Evolutionary conservation across 2,888 invertebrate genomes (phyloP).

Genomic region (Hypolimnas misippus): DNA sequence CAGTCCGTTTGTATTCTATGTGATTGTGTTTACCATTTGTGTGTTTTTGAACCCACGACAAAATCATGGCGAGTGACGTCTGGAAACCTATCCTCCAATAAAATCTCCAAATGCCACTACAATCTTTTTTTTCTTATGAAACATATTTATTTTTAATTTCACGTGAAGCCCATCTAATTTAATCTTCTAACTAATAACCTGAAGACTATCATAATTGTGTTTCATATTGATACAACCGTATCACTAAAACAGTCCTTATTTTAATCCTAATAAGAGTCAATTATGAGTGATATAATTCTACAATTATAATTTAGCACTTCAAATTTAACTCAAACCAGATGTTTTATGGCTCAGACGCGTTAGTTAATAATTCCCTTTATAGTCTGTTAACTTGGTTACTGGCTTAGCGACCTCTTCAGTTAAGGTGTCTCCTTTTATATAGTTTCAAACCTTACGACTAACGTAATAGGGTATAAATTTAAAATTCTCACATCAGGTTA

Average conservation of each 20-base stretch:
- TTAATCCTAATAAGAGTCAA: background rate
- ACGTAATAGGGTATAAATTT: slow-evolving; percentile 24
- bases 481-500: slow-evolving; percentile 1
- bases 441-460: slow-evolving; percentile 29
- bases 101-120: no score
- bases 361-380: slow-evolving; percentile 63
- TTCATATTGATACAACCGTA: no score
- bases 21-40: no score
- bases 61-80: no score
- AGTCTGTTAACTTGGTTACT: slow-evolving; percentile 52
- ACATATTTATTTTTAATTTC: no score
- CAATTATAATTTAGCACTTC: slow-evolving; percentile 40
- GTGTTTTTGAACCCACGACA: no score
- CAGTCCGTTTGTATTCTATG: no score
- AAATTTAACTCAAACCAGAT: slow-evolving; percentile 46
- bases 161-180: no score
- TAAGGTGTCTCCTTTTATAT: slow-evolving; percentile 25
- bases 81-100: no score
- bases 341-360: slow-evolving; percentile 49
- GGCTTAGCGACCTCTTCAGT: slow-evolving; percentile 48
- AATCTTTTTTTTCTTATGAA: no score
- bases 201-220: no score
- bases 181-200: no score
- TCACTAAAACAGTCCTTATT: background rate
- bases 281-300: slow-evolving; percentile 1